phyloP scores from a whole-genome alignment of 2,888 invertebrate species.

The Tortricodes alternella region DNA sequence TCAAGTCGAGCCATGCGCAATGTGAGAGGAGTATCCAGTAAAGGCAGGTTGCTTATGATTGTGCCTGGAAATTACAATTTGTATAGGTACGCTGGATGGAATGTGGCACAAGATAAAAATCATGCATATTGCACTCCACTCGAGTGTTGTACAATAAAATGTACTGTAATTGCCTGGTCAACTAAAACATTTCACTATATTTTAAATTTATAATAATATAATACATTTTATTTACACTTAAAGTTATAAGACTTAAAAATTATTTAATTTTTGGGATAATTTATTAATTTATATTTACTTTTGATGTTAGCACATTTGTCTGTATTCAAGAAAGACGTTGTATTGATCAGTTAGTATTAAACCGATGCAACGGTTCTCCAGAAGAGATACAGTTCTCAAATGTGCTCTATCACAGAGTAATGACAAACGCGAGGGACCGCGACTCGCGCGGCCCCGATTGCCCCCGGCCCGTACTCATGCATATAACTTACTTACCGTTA shows the following conservation, averaged over 20 bases:
- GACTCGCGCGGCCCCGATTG: constrained; percentile 67
- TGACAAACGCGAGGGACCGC: constrained; percentile 76
- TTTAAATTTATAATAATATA: constrained; percentile 64
- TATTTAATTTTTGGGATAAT: constrained; percentile 82
- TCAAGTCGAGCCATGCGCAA: constrained; percentile 1
- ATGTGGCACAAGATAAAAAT: constrained; percentile 75
- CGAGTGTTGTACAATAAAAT: constrained; percentile 44
- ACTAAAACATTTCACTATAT: constrained; percentile 65
- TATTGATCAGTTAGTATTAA: not conserved
- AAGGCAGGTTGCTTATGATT: not conserved
- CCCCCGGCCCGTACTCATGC: constrained; percentile 80
- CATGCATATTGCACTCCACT: constrained; percentile 76
- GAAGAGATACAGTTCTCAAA: constrained; percentile 60
- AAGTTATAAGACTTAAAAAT: constrained; percentile 74
- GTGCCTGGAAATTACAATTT: constrained; percentile 2
- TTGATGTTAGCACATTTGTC: constrained; percentile 77
- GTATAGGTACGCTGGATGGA: constrained; percentile 60
- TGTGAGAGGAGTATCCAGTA: not conserved
- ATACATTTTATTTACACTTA: constrained; percentile 78
- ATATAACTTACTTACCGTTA: constrained; percentile 72
- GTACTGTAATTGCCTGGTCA: constrained; percentile 41
- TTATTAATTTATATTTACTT: constrained; percentile 62
- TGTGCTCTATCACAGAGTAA: constrained; percentile 82
- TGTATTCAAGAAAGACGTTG: constrained; percentile 49
- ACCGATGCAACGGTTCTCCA: not conserved